These are phyloP conservation scores for Sturnus vulgaris DNA, from an alignment of 2,113 vertebrate genomes.

Conservation along the genomic window DNA sequence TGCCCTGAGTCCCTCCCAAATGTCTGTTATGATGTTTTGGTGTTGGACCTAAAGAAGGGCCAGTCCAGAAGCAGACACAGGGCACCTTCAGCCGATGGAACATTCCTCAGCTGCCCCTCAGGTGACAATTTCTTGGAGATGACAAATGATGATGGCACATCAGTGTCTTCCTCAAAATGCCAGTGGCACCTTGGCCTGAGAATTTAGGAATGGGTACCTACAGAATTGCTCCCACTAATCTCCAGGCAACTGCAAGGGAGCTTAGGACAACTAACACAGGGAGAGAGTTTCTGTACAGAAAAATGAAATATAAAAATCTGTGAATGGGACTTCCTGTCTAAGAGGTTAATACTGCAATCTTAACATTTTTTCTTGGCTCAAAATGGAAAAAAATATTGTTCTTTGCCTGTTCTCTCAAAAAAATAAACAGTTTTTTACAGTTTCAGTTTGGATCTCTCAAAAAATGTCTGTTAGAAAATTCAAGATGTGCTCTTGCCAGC, in stretches of 20 bases:
- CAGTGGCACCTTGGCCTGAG: not conserved
- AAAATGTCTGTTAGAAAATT: not conserved
- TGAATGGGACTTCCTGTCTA: not conserved
- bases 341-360: not conserved
- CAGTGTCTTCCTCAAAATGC: not conserved
- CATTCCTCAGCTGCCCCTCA: not conserved
- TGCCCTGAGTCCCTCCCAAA: not conserved
- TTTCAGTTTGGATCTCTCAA: not conserved
- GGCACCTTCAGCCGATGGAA: not conserved
- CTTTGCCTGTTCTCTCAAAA: not conserved
- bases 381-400: not conserved
- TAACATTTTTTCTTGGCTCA: not conserved
- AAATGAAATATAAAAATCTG: not conserved
- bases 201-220: not conserved
- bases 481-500: not conserved
- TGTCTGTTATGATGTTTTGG: rapidly evolving
- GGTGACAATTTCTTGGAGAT: not conserved
- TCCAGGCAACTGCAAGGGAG: not conserved
- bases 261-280: not conserved
- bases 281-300: not conserved
- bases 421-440: not conserved
- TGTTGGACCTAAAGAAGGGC: not conserved
- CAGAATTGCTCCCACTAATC: not conserved
- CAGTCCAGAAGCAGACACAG: not conserved
- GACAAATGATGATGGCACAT: not conserved